Evolutionary conservation across 2,888 invertebrate genomes (phyloP).

Genomic region (Agrenia bidenticulata): DNA sequence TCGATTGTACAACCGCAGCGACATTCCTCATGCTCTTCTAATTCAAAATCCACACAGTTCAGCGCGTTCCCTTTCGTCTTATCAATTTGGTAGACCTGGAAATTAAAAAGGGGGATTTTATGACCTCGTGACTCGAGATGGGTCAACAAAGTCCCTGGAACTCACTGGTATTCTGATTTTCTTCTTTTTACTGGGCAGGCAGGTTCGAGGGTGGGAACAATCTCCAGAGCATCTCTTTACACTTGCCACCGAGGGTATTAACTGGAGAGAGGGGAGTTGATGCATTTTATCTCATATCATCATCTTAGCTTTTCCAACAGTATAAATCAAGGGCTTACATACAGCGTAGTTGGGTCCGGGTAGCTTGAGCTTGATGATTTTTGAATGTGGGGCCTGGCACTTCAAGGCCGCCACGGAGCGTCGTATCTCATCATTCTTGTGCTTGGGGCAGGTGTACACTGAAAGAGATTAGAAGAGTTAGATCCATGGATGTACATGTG

Average conservation of each 20-base stretch:
- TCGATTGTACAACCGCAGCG: conserved; percentile 29
- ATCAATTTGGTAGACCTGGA: conserved; percentile 15
- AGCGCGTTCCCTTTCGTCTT: neutral
- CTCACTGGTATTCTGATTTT: conserved; percentile 32
- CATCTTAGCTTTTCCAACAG: neutral
- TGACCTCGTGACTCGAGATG: too few relatives aligned
- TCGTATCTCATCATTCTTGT: conserved; percentile 9
- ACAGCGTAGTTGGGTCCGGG: conserved; percentile 31
- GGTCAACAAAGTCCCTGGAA: too few relatives aligned
- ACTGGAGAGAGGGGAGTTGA: conserved; percentile 19
- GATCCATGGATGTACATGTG: too few relatives aligned
- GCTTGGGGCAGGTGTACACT: neutral
- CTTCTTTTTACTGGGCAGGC: conserved; percentile 23
- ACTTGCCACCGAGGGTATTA: conserved; percentile 32
- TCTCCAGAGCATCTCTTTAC: conserved; percentile 35
- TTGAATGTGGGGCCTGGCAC: conserved; percentile 10
- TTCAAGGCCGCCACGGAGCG: neutral
- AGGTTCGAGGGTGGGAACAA: conserved; percentile 25
- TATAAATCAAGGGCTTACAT: neutral
- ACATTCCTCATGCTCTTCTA: conserved; percentile 38
- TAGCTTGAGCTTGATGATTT: conserved; percentile 19
- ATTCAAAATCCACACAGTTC: conserved; percentile 32
- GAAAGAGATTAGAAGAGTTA: neutral
- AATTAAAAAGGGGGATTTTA: too few relatives aligned
- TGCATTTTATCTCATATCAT: neutral